Percentiles rank a stretch among this genome's conserved stretches.
These are phyloP conservation scores for Drosophila paranaensis DNA, from an alignment of 2,888 invertebrate species.

Conservation along the genomic window DNA sequence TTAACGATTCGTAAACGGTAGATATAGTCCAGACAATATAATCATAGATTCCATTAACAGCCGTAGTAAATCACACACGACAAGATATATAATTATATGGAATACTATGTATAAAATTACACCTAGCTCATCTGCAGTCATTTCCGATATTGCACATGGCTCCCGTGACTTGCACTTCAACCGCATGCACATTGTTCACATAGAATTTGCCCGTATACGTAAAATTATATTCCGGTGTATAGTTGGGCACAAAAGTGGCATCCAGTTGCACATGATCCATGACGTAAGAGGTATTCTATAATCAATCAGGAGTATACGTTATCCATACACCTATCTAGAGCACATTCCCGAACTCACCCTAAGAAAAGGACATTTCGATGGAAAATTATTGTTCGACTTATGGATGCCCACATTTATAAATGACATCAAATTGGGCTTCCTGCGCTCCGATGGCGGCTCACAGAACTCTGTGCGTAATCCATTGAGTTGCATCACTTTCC, in stretches of 20 bases:
- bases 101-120: background rate
- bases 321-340: background rate
- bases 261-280: background rate
- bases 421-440: background rate
- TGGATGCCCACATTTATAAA: conserved; percentile 19
- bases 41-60: background rate
- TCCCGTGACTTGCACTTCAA: background rate
- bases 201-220: background rate
- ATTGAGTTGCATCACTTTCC: conserved; percentile 17
- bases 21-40: background rate
- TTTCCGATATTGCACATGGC: background rate
- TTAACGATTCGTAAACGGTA: background rate
- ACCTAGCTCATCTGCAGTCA: background rate
- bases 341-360: conserved; percentile 18
- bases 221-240: conserved; percentile 2
- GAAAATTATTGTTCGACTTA: conserved; percentile 33
- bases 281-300: background rate
- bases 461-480: conserved; percentile 42
- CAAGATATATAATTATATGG: too few species aligned
- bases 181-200: background rate
- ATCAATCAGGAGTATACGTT: background rate
- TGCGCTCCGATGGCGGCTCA: background rate
- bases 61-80: background rate
- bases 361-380: conserved; percentile 38
- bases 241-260: background rate